Base-by-base conservation (phyloP, 2,797 vertebrate genomes). In the Hafferia zeledoni region DNA sequence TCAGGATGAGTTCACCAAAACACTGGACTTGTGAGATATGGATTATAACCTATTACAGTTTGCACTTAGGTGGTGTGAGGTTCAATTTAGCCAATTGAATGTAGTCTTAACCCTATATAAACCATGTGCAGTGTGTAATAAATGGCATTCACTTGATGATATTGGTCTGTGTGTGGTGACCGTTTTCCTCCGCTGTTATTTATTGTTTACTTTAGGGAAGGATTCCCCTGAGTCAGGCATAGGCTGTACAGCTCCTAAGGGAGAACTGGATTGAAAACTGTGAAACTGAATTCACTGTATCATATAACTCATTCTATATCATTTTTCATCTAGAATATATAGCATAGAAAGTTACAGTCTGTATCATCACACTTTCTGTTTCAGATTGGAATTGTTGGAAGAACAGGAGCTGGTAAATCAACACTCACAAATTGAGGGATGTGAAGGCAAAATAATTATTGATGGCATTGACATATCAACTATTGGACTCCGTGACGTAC, bases 341-440 rank as follows among this genome's bases (percentile, higher is more conserved):
- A 31, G 16, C 35, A 33, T 41, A 25, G 52, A 52, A 84, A 53
- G 27, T 70, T 78, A n/a, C 2, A 57, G 13, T 65, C 37, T 65
- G 74, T 56, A 46, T 55, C 19, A 83, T 61, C 70, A 85, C 57
- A 49, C 43, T 52, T 93, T 68, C 63, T n/a, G 27, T 96, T 96
- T 72, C 78, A 97, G 97, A 77, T 97, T 92, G 96, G 96, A 89
- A 96, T 97, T 75, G 88, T 98, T 44, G 97, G 97, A 95, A 97
- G 95, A 79, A 97, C 96, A n/a, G 96, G 93, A 89, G 91, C 96
- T 50, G 97, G 97, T 39, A 97, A 98, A 90, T 97, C 96, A 67
- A 96, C 95, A 35, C 85, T 98, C 46, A 96, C 93, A 53, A 98
- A 93, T 80, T 96, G 97, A 98, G 69, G 83, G 94, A 89, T 89